Conservation (phyloP, 2,888 invertebrate genomes). For the Eupithecia inturbata region DNA sequence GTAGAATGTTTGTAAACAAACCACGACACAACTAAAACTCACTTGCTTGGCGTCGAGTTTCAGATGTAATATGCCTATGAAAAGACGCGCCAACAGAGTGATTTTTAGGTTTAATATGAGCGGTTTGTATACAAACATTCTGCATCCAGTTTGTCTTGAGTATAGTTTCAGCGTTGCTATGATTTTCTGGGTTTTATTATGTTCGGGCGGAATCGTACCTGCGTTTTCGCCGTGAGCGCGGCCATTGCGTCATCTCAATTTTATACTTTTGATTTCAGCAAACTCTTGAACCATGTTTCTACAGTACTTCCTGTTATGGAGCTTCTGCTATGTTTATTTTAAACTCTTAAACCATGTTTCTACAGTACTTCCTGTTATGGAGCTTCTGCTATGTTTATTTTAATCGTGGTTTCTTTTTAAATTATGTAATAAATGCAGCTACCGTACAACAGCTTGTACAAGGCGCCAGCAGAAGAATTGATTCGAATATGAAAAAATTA, state of each 20-base stretch:
- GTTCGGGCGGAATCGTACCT: background rate
- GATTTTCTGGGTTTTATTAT: background rate
- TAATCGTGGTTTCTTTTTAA: slow-evolving; percentile 26
- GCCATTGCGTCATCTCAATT: background rate
- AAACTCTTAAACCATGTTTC: background rate
- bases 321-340: background rate
- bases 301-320: background rate
- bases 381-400: background rate
- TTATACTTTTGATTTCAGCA: background rate
- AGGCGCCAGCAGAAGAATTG: slow-evolving; percentile 62
- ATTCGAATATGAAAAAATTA: slow-evolving; percentile 61
- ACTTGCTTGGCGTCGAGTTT: too few relatives aligned
- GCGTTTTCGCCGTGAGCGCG: background rate
- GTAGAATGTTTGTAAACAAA: too few relatives aligned
- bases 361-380: background rate
- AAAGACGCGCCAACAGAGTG: too few relatives aligned
- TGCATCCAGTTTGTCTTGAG: too few relatives aligned
- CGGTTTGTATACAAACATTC: too few relatives aligned
- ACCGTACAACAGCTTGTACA: slow-evolving; percentile 64
- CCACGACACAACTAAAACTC: too few relatives aligned
- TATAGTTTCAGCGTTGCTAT: background rate
- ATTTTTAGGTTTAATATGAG: too few relatives aligned
- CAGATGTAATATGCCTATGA: too few relatives aligned
- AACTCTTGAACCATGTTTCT: background rate
- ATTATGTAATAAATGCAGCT: slow-evolving; percentile 37